These are phyloP conservation scores for Timema podura DNA, from an alignment of 2,888 invertebrate genomes.

Conservation along the genomic window DNA sequence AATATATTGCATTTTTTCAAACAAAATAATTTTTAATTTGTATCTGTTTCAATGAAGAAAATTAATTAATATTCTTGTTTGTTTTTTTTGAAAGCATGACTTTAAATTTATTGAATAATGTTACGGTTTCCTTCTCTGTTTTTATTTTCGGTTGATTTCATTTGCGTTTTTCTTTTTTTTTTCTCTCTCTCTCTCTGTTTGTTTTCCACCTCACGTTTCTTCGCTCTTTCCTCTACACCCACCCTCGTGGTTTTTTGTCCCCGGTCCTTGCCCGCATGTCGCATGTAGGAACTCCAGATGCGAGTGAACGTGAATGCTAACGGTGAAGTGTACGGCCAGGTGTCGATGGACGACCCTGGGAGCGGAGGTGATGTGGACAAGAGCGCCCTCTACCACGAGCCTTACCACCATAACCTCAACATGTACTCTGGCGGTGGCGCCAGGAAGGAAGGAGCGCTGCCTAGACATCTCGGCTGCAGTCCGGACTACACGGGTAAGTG, in stretches of 20 bases:
- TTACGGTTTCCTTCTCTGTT: too few species aligned
- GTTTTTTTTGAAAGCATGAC: too few species aligned
- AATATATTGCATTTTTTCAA: too few species aligned
- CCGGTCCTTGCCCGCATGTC: constrained; percentile 19
- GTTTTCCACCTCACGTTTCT: constrained; percentile 15
- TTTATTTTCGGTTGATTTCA: neutral
- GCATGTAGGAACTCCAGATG: constrained; percentile 36
- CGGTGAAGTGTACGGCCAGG: constrained; percentile 40
- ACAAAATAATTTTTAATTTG: too few species aligned
- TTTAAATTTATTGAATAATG: too few species aligned
- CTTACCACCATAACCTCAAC: constrained; percentile 40
- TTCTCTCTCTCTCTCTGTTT: constrained; percentile 24
- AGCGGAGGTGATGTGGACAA: constrained; percentile 39
- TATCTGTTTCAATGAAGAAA: too few species aligned
- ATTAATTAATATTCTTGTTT: too few species aligned
- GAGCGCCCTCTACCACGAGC: constrained; percentile 42
- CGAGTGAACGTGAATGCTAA: constrained; percentile 37
- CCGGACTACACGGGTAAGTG: constrained; percentile 56
- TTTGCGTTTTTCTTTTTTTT: constrained; percentile 20
- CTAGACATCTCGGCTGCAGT: constrained; percentile 46
- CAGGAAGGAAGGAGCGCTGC: constrained; percentile 30
- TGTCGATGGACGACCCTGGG: constrained; percentile 38
- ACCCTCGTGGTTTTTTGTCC: constrained; percentile 18
- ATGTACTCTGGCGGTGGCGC: constrained; percentile 33
- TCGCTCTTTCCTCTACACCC: too few species aligned